Evolutionary conservation across 2,888 invertebrate species (phyloP), one percentile per base, ranked within the genome.

Genomic region (Drosophila austrosaltans): DNA sequence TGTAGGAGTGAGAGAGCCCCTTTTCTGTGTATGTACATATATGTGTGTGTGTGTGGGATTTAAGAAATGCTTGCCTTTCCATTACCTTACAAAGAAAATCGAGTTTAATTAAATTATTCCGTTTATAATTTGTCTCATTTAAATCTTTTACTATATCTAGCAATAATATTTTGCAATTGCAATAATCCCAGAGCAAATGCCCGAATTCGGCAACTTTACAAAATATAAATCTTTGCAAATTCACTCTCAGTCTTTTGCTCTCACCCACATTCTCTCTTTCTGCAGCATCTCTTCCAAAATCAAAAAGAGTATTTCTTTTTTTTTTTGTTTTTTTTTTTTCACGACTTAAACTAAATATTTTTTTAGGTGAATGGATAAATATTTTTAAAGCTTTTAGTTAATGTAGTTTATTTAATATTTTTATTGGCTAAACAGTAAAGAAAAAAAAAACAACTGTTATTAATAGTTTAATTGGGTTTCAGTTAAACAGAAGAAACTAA

Each of bases 361-460:
- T 42, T 54, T 39, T 62, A 25, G 39, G 71, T 69, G 36, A 65
- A 71, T 70, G 53, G 67, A 40, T 32, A 54, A 89, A 84, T 84
- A 84, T 89, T 84, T 74, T 48, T 54, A 10, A 53, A 10, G 85
- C 83, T 84, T 82, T 84, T 82, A 84, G 76, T 66, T 57, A 16
- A 22, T 48, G 59, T 36, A 20, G 36, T 57, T 69, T 77, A 30
- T 72, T 76, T 72, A 63, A 56, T 42, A 32, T 56, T 59, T 3
- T 81, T 65, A 65, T 66, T 74, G 78, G 65, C 71, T 65, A 88
- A 82, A 81, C 66, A 82, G 42, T 28, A 16, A 16, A 16, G 16
- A 16, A 6, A 44, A 44, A 7, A 6, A 36, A 36, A 44, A 28
- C 4, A 44, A 16, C 16, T 16, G 44, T 10, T 48, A 48, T 25